Evolutionary conservation across 2,888 invertebrate genomes (phyloP).

Genomic region (Chymomyza fuscimana): DNA sequence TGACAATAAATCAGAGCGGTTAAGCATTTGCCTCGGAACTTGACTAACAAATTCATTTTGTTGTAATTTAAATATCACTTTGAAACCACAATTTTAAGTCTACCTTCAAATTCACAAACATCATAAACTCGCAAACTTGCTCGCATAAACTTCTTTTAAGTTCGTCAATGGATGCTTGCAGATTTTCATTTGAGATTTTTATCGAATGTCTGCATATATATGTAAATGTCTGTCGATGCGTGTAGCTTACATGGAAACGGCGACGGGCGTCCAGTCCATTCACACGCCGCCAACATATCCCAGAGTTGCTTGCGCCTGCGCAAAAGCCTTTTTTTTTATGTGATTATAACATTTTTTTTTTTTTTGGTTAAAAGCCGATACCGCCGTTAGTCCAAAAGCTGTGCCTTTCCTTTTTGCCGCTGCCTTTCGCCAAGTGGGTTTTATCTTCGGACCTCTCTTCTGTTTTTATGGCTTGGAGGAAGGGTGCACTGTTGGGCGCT

Average conservation of each 20-base stretch:
- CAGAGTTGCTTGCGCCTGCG: slow-evolving; percentile 60
- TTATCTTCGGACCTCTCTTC: slow-evolving; percentile 30
- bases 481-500: slow-evolving; percentile 4
- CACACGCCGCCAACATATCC: slow-evolving; percentile 63
- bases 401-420: slow-evolving; percentile 63
- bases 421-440: slow-evolving; percentile 55
- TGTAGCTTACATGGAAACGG: slow-evolving; percentile 67
- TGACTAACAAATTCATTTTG: no score
- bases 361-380: slow-evolving; percentile 2
- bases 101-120: neutral
- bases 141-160: neutral
- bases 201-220: slow-evolving; percentile 54
- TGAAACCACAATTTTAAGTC: no score
- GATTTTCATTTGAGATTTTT: slow-evolving; percentile 47
- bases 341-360: neutral
- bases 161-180: neutral
- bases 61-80: no score
- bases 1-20: no score
- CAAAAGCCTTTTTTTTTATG: slow-evolving; percentile 48
- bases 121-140: neutral
- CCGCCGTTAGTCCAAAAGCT: neutral
- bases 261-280: slow-evolving; percentile 44
- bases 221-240: slow-evolving; percentile 64
- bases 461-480: neutral
- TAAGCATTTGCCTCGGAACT: no score